Conservation (phyloP, 2,888 invertebrate species). For the Ochropleura plecta region DNA sequence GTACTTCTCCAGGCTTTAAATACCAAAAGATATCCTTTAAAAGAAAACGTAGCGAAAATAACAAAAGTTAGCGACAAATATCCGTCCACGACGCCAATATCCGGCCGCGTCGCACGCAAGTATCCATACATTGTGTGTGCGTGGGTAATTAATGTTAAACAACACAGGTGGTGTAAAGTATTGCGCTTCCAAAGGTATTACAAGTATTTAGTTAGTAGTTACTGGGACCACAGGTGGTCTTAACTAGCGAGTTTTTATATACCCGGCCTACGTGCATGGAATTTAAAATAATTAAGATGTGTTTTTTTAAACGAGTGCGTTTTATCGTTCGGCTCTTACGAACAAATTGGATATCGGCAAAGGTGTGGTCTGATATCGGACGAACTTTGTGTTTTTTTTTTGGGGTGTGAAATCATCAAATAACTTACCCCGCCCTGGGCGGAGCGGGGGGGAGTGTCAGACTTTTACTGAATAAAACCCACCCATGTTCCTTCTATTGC, state of each 20-base stretch:
- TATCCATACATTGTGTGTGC: constrained; percentile 22
- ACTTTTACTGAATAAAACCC: no score
- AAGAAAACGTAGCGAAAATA: background rate
- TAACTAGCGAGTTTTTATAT: constrained; percentile 49
- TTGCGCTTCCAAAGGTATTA: constrained; percentile 37
- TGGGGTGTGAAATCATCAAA: no score
- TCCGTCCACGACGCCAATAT: constrained; percentile 3
- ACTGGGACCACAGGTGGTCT: constrained; percentile 52
- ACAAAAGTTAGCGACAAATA: constrained; percentile 19
- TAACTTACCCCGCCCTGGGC: no score
- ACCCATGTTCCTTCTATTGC: no score
- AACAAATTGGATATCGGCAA: constrained; percentile 30
- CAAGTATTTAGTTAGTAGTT: constrained; percentile 56
- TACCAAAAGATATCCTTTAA: background rate
- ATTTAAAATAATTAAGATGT: constrained; percentile 46
- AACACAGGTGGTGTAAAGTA: constrained; percentile 52
- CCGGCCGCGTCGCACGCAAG: constrained; percentile 3
- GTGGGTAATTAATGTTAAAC: constrained; percentile 43
- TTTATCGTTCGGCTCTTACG: constrained; percentile 21
- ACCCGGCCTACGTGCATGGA: constrained; percentile 13
- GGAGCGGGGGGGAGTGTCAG: no score
- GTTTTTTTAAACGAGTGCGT: constrained; percentile 24
- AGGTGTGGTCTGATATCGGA: constrained; percentile 6
- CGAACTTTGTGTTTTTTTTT: no score
- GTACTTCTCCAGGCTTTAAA: no score